Evolutionary conservation across 2,888 invertebrate genomes (phyloP).

Genomic region (Melolontha melolontha): DNA sequence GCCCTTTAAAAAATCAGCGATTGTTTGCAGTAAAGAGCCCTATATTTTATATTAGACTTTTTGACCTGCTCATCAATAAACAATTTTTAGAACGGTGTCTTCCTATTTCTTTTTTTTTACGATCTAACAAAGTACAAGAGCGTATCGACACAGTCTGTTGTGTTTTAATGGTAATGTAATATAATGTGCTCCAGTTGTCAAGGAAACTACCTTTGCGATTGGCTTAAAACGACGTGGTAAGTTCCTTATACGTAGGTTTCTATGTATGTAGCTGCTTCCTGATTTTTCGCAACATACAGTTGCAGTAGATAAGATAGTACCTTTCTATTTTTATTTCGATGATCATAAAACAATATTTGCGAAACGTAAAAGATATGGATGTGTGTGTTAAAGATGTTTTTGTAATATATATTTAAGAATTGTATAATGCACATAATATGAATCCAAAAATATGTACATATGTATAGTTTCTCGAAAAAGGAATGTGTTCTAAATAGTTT

Average conservation of each 20-base stretch:
- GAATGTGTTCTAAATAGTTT: too few relatives aligned
- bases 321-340: not conserved
- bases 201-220: conserved; percentile 55
- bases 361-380: too few relatives aligned
- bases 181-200: conserved; percentile 61
- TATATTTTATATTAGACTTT: too few relatives aligned
- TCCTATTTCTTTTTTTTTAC: conserved; percentile 9
- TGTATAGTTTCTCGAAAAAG: too few relatives aligned
- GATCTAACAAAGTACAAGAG: conserved; percentile 43
- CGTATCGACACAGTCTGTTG: conserved; percentile 46
- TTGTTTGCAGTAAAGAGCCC: too few relatives aligned
- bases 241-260: conserved; percentile 26
- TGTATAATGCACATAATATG: too few relatives aligned
- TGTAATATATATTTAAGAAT: too few relatives aligned
- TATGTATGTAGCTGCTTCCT: conserved; percentile 20
- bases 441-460: too few relatives aligned
- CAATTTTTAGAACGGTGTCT: not conserved
- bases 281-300: conserved; percentile 36
- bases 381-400: too few relatives aligned
- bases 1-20: too few relatives aligned
- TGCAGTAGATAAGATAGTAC: not conserved
- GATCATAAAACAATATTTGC: too few relatives aligned
- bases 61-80: not conserved
- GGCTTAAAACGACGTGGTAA: conserved; percentile 57
- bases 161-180: conserved; percentile 37